Conservation (phyloP, 2,113 vertebrate genomes). For the Poecile atricapillus region DNA sequence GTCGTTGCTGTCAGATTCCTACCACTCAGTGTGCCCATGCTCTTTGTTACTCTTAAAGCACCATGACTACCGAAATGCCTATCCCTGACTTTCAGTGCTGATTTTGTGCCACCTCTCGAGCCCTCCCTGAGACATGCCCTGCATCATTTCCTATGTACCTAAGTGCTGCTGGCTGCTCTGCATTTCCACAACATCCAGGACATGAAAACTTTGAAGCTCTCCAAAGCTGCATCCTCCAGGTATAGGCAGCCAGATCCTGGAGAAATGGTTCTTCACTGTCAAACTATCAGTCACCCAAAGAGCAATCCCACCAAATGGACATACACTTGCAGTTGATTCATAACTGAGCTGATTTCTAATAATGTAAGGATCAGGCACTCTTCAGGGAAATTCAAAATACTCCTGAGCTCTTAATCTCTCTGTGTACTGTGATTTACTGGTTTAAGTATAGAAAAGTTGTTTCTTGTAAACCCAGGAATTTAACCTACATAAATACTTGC, state of each 20-base stretch:
- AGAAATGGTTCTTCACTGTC: background rate
- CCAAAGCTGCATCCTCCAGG: background rate
- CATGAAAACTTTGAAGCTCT: background rate
- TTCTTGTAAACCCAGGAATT: background rate
- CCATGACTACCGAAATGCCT: background rate
- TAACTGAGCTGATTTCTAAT: background rate
- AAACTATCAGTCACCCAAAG: background rate
- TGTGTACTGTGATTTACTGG: background rate
- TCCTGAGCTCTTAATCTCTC: background rate
- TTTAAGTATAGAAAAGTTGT: background rate
- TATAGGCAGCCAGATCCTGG: background rate
- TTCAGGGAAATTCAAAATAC: background rate
- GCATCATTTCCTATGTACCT: background rate
- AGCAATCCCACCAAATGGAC: background rate
- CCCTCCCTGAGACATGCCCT: background rate
- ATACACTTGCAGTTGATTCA: background rate
- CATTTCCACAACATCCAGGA: background rate
- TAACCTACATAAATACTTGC: background rate
- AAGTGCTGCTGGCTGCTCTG: background rate
- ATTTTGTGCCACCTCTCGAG: background rate
- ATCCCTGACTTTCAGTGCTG: background rate
- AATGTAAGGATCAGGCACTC: background rate
- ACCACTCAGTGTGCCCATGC: accelerated
- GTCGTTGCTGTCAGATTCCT: background rate
- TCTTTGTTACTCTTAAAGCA: background rate